Evolutionary conservation across 2,888 invertebrate species (phyloP).

Genomic region (Lamellibrachia satsuma): DNA sequence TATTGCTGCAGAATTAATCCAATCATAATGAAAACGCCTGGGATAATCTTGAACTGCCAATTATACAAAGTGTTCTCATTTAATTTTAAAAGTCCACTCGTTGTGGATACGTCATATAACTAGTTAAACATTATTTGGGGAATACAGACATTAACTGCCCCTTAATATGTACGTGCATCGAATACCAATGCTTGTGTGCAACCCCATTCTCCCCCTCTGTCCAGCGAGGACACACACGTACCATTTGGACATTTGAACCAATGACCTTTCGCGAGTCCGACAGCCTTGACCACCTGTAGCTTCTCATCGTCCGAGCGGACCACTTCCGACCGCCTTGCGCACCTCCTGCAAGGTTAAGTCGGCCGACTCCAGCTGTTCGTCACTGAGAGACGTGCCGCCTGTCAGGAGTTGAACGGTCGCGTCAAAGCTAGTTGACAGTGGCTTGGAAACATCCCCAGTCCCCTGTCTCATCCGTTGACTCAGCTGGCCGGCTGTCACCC

Average conservation of each 20-base stretch:
- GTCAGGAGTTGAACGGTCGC: neutral
- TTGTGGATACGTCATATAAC: no score
- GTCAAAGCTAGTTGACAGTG: neutral
- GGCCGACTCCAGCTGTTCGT: neutral
- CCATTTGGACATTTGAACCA: constrained; percentile 80
- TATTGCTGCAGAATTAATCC: no score
- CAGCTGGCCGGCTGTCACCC: neutral
- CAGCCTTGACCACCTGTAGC: constrained; percentile 70
- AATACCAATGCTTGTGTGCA: no score
- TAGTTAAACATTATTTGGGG: no score
- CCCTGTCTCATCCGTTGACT: neutral
- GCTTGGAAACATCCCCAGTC: neutral
- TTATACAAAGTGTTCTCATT: no score
- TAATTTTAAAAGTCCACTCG: no score
- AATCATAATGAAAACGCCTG: no score
- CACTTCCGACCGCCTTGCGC: neutral
- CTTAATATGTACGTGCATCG: no score
- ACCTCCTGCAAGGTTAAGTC: neutral
- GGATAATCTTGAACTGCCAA: no score
- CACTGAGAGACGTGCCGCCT: neutral
- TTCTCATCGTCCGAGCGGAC: constrained; percentile 66
- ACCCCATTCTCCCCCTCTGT: neutral
- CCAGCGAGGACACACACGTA: constrained; percentile 35
- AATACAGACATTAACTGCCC: no score
- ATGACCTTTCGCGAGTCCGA: constrained; percentile 71